A percentile compares a stretch with the other conserved stretches of the same genome.
phyloP scores from a whole-genome alignment of 2,888 invertebrate species.

The Synanthedon tipuliformis region DNA sequence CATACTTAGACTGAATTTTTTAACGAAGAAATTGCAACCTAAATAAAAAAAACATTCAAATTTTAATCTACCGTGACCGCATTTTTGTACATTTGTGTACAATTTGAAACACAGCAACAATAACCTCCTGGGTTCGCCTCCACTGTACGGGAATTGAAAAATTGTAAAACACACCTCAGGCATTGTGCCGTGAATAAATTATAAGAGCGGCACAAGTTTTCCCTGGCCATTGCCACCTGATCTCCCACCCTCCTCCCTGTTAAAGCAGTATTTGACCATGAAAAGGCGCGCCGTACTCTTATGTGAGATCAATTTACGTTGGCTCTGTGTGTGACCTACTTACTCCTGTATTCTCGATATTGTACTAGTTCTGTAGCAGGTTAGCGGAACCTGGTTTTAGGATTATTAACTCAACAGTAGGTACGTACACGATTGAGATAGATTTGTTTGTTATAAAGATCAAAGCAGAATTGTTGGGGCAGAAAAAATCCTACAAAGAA shows the following conservation, averaged over 20 bases:
- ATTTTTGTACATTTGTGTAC: conserved; percentile 18
- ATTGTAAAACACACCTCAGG: conserved; percentile 46
- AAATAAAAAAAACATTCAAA: background rate
- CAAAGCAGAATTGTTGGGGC: too few relatives aligned
- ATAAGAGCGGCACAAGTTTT: conserved; percentile 47
- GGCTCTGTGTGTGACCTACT: conserved; percentile 44
- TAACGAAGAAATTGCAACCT: too few relatives aligned
- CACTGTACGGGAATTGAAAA: conserved; percentile 37
- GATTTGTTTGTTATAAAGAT: too few relatives aligned
- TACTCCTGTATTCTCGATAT: conserved; percentile 49
- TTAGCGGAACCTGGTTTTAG: conserved; percentile 33
- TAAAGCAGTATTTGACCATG: background rate
- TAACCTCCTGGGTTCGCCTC: conserved; percentile 14
- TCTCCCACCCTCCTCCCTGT: conserved; percentile 16
- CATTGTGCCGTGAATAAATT: conserved; percentile 61
- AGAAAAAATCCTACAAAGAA: too few relatives aligned
- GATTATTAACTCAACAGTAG: conserved; percentile 36
- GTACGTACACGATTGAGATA: background rate
- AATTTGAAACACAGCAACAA: conserved; percentile 16
- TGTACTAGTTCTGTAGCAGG: conserved; percentile 47
- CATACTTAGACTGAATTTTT: too few relatives aligned
- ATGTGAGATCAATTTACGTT: conserved; percentile 29
- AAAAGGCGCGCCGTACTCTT: conserved; percentile 20
- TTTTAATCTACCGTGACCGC: conserved; percentile 18
- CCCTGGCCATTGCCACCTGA: conserved; percentile 25